Base-by-base conservation (phyloP, 2,888 invertebrate species). In the Nephrotoma appendiculata region DNA sequence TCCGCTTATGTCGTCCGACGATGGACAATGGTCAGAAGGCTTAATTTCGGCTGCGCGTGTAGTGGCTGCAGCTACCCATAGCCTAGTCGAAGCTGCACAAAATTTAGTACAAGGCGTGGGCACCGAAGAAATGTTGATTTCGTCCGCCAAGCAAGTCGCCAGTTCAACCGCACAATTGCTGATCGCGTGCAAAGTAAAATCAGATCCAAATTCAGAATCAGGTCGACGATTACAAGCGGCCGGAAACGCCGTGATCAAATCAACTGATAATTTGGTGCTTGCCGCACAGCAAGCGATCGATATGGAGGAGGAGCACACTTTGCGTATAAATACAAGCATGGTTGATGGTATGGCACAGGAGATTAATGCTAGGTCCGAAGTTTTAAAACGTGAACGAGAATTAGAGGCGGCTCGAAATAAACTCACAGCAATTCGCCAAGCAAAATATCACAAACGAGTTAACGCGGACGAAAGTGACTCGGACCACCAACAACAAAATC, bases 151-250 rank as follows among this genome's bases (percentile, higher is more conserved):
- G 89, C 97, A 97, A 92, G 98, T 99, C 7, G 99, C 99, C 6
- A 96, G 98, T 86, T 98, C 98, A 0, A 99, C 99, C 0, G 99
- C 99, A 0, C 99, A 99, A 90, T 93, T 99, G 87, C 92, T 99
- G 86, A 98, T 99, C 85, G 99, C 99, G 0, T 99, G 99, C 92
- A 98, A 99, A 93, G 99, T 99, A 87, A 99, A 99, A 92, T 98
- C 99, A 0, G 99, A 99, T 92, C 97, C 98, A 0, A 96, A 98
- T 87, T 98, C 98, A 6, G 97, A 98, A 89, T 96, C 98, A 6
- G 99, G 98, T 86, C 95, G 97, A 85, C 94, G 99, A 11, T 93
- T 99, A 57, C 96, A 98, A 91, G 94, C 96, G 12, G 99, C 99
- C 0, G 99, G 99, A 12, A 98, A 98, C 89, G 98, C 98, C 4